Evolutionary conservation across 2,888 invertebrate genomes (phyloP).

Genomic region (Chydorus sphaericus): DNA sequence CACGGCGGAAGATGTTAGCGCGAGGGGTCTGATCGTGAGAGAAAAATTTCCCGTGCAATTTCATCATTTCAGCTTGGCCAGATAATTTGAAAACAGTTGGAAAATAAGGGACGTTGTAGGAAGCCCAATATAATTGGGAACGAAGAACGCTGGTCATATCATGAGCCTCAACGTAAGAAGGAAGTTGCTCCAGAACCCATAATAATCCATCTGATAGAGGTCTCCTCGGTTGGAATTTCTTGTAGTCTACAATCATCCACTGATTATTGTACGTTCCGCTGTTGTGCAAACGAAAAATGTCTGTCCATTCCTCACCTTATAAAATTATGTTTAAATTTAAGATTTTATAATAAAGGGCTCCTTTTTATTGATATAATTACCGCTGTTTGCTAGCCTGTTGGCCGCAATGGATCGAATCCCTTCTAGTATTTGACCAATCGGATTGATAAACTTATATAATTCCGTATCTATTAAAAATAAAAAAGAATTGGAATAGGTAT

Average conservation of each 20-base stretch:
- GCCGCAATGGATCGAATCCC: constrained; percentile 67
- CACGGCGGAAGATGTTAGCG: constrained; percentile 44
- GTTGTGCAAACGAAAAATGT: constrained; percentile 49
- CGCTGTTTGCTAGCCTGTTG: constrained; percentile 58
- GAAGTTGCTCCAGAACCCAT: constrained; percentile 65
- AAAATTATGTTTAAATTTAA: too few relatives aligned
- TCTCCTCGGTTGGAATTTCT: constrained; percentile 38
- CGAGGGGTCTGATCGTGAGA: constrained; percentile 46
- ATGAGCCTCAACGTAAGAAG: constrained; percentile 42
- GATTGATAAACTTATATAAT: not conserved
- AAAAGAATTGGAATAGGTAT: too few relatives aligned
- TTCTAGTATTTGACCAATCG: constrained; percentile 26
- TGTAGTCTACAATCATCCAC: constrained; percentile 68
- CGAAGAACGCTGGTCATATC: constrained; percentile 50
- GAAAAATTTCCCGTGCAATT: constrained; percentile 42
- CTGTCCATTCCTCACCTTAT: constrained; percentile 47
- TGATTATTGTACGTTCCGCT: constrained; percentile 74
- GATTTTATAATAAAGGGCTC: too few relatives aligned
- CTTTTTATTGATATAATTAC: too few relatives aligned
- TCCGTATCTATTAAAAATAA: not conserved
- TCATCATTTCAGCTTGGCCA: constrained; percentile 40
- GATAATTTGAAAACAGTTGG: constrained; percentile 44
- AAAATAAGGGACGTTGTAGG: constrained; percentile 52
- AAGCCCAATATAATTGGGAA: constrained; percentile 52
- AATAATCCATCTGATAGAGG: constrained; percentile 1